phyloP scores from a whole-genome alignment of 2,888 invertebrate species.

The Pandemis cinnamomeana region DNA sequence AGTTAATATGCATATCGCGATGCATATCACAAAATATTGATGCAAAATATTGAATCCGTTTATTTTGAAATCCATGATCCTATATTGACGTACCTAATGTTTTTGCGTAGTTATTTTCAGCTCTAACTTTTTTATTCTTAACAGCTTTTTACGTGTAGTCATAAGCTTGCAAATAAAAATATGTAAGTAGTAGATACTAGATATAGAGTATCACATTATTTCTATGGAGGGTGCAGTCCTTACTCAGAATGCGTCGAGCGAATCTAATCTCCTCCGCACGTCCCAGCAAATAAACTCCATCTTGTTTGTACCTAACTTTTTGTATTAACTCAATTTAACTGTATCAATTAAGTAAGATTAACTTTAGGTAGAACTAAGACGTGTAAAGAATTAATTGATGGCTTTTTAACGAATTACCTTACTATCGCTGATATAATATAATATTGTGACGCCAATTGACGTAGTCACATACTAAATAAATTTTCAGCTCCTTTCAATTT shows the following conservation, averaged over 20 bases:
- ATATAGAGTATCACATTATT: not conserved
- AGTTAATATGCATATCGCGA: too few relatives aligned
- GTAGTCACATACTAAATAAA: too few relatives aligned
- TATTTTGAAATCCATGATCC: too few relatives aligned
- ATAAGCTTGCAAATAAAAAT: not conserved
- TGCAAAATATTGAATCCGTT: too few relatives aligned
- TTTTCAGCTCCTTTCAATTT: too few relatives aligned
- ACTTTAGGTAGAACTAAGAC: conserved; percentile 3
- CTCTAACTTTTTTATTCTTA: too few relatives aligned
- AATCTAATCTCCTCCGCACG: conserved; percentile 7
- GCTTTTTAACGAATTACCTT: not conserved
- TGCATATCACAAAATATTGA: too few relatives aligned
- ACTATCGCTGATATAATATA: not conserved
- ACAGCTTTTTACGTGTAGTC: not conserved
- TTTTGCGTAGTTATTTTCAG: too few relatives aligned
- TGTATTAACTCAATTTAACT: conserved; percentile 19
- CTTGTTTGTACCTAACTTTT: conserved; percentile 27
- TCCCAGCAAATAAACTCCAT: conserved; percentile 22
- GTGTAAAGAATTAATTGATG: not conserved
- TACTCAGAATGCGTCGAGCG: conserved; percentile 13
- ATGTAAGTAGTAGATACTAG: not conserved
- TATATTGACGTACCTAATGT: too few relatives aligned
- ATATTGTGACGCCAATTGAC: too few relatives aligned
- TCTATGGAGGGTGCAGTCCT: not conserved
- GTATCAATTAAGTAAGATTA: conserved; percentile 21